These are phyloP conservation scores for Palythoa grandis DNA, from an alignment of 92 coral and sea anemone species.

Conservation along the genomic window DNA sequence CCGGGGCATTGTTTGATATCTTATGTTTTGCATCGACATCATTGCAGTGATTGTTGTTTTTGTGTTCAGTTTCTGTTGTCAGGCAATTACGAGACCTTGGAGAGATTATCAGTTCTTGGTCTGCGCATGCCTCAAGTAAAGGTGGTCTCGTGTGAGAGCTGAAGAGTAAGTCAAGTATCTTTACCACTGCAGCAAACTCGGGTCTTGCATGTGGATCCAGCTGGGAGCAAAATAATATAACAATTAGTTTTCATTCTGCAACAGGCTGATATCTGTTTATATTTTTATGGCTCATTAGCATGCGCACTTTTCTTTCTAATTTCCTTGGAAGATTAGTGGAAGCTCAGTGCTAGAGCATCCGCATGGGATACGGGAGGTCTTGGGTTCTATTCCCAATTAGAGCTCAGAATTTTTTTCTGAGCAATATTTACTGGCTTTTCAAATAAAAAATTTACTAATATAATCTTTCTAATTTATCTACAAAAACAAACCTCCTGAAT, in stretches of 20 bases:
- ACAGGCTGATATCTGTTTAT: not conserved
- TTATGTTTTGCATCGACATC: constrained; percentile 5
- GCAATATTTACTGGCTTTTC: too few relatives aligned
- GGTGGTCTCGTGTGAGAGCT: constrained; percentile 60
- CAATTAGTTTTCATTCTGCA: not conserved
- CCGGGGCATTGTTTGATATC: constrained; percentile 9
- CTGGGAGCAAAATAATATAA: constrained; percentile 15
- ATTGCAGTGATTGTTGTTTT: constrained; percentile 21
- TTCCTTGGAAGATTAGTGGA: too few relatives aligned
- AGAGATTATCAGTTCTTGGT: not conserved
- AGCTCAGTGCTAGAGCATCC: too few relatives aligned
- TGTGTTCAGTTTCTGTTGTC: constrained; percentile 8
- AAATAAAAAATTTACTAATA: too few relatives aligned
- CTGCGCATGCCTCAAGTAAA: constrained; percentile 16
- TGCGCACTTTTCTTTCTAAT: too few relatives aligned
- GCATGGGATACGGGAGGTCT: too few relatives aligned
- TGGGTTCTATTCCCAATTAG: too few relatives aligned
- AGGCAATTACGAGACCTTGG: constrained; percentile 11
- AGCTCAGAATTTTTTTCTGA: too few relatives aligned
- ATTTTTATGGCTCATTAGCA: too few relatives aligned
- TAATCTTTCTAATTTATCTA: too few relatives aligned
- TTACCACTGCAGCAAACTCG: constrained; percentile 63
- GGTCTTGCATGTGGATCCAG: constrained; percentile 77
- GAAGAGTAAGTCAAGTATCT: constrained; percentile 66
- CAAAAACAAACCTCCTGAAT: too few relatives aligned